Conservation (phyloP, 2,113 vertebrate species). For the Axis porcinus region DNA sequence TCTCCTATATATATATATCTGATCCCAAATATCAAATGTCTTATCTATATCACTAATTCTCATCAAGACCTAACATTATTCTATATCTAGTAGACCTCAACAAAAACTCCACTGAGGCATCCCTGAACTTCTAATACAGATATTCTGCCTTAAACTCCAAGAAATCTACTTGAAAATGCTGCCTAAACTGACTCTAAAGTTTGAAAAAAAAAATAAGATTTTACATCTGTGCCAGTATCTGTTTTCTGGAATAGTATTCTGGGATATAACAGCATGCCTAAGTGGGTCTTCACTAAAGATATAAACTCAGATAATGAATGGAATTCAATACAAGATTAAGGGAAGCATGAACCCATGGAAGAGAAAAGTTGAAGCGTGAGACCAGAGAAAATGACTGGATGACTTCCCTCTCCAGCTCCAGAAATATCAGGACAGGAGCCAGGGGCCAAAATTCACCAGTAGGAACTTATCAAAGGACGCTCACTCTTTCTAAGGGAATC, state of each 20-base stretch:
- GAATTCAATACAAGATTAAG: not conserved
- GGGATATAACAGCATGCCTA: not conserved
- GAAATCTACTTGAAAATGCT: not conserved
- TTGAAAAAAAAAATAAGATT: not conserved
- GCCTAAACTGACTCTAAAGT: not conserved
- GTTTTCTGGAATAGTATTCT: not conserved
- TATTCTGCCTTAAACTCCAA: not conserved
- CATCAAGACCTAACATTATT: not conserved
- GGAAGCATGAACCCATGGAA: not conserved
- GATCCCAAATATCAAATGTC: not conserved
- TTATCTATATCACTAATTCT: not conserved
- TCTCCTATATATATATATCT: not conserved
- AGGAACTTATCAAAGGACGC: not conserved
- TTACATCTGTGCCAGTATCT: not conserved
- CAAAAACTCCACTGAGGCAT: not conserved
- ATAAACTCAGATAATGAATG: not conserved
- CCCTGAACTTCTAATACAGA: not conserved
- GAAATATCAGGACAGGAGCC: not conserved
- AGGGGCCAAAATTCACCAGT: too few relatives aligned
- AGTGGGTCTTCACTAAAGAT: not conserved
- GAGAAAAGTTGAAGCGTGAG: not conserved
- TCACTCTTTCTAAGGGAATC: not conserved
- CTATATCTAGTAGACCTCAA: not conserved
- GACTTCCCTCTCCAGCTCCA: not conserved
- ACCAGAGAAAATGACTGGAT: fast-evolving